These are phyloP conservation scores for Drosophila gunungcola DNA, from an alignment of 1,140 invertebrate species.

Conservation along the genomic window DNA sequence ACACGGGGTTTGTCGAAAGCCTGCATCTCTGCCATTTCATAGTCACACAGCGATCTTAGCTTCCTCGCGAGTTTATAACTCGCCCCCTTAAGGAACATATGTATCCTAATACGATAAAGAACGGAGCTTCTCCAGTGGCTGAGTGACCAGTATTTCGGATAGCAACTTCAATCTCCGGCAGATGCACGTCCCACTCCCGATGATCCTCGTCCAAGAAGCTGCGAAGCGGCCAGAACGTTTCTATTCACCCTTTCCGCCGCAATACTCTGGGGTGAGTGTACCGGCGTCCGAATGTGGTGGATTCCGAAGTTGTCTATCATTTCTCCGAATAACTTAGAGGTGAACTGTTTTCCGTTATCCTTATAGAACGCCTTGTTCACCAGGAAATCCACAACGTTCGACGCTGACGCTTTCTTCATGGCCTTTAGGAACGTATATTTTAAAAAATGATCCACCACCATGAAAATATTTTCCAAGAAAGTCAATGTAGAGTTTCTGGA, in stretches of 20 bases:
- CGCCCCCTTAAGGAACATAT: too few species aligned
- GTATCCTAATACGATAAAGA: too few species aligned
- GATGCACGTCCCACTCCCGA: not conserved
- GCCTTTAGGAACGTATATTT: not conserved
- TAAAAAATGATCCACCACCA: not conserved
- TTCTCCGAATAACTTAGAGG: not conserved
- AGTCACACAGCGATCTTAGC: too few species aligned
- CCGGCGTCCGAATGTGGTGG: not conserved
- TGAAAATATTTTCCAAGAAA: conserved; percentile 1
- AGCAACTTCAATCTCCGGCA: not conserved
- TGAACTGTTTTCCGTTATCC: not conserved
- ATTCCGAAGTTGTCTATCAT: not conserved
- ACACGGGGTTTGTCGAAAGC: too few species aligned
- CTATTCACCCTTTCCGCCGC: not conserved
- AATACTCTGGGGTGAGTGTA: not conserved
- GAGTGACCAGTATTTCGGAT: not conserved
- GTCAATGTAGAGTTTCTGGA: conserved; percentile 1
- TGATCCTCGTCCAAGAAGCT: not conserved
- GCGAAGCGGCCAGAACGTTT: not conserved
- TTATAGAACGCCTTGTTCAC: not conserved
- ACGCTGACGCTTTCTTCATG: not conserved
- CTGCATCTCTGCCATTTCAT: too few species aligned
- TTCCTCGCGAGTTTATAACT: too few species aligned
- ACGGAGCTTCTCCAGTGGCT: not conserved
- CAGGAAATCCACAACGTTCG: not conserved